Percentiles rank a stretch among this genome's conserved stretches.
phyloP scores from a whole-genome alignment of 2,113 vertebrate genomes.

The Triplophysa rosa region DNA sequence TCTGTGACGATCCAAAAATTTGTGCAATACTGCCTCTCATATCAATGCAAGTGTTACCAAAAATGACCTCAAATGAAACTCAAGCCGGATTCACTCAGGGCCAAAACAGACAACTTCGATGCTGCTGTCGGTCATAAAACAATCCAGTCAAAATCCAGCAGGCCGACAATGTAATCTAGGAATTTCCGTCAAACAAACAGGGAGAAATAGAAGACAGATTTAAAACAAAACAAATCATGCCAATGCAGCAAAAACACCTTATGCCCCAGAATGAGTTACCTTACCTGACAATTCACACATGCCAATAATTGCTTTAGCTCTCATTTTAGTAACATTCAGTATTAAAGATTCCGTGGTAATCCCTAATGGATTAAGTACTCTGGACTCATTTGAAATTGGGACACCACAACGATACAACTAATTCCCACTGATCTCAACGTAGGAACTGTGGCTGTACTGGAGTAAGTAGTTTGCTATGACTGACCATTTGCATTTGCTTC shows the following conservation, averaged over 20 bases:
- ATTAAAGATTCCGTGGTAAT: conserved; percentile 41
- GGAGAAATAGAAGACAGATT: neutral
- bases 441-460: neutral
- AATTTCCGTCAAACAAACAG: neutral
- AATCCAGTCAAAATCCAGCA: neutral
- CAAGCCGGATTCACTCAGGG: neutral
- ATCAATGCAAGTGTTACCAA: conserved; percentile 6
- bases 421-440: conserved; percentile 18
- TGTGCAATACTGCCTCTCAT: neutral
- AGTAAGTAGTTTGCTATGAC: neutral
- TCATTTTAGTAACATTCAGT: conserved; percentile 22
- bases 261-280: conserved; percentile 1
- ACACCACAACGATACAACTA: conserved; percentile 35
- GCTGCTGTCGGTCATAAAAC: neutral
- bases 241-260: neutral
- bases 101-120: neutral
- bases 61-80: neutral
- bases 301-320: conserved; percentile 18
- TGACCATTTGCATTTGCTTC: conserved; percentile 13
- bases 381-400: conserved; percentile 43
- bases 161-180: neutral
- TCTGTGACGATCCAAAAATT: too few species aligned
- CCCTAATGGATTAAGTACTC: conserved; percentile 26
- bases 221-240: neutral
- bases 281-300: conserved; percentile 23